Evolutionary conservation across 92 coral and sea anemone species (phyloP), one percentile per base, ranked within the genome.

Genomic region (Porites evermanni): DNA sequence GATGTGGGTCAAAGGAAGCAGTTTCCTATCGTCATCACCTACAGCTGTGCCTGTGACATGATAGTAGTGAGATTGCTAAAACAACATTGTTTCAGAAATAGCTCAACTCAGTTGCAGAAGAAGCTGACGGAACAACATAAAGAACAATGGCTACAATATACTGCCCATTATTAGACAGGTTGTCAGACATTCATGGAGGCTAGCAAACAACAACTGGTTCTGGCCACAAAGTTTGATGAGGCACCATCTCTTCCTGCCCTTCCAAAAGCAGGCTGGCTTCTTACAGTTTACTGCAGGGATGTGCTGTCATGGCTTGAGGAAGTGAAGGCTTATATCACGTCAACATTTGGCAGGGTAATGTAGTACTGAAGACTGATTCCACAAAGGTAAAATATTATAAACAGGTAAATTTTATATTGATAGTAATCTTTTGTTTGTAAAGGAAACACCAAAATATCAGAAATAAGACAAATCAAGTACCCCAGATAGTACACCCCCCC

Each of bases 231-330:
- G 72, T 75, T 77, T 69, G 89, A 64, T 7, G 53, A 82, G 61
- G 86, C 86, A 26, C 89, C 89, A 2, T 17, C 86, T 44, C 65
- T 72, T 68, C 79, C 81, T n/a, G 24, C 84, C 1, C 81, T 84
- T 38, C 90, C 92, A 4, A 84, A 77, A 67, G 75, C 94, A 52
- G 77, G 58, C 60, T 88, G 86, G 87, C 75, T 91, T 19, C 0
- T 88, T 58, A 88, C 73, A 0, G 90, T 86, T 1, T 88, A 88
- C 79, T 88, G 90, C 65, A 68, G 84, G 66, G 92, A 91, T 79
- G 87, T 91, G 16, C 32, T 91, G 73, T 8, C 87, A 23, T 12
- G 87, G 14, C 47, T 91, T 50, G 78, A 87, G 18, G 84, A 91
- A 29, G 89, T 84, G 1, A 91, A 91, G 86, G 91, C 91, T 4